A percentile compares a stretch with the other conserved stretches of the same genome.
phyloP scores from a whole-genome alignment of 2,113 vertebrate species.

The Catharus fuscescens region DNA sequence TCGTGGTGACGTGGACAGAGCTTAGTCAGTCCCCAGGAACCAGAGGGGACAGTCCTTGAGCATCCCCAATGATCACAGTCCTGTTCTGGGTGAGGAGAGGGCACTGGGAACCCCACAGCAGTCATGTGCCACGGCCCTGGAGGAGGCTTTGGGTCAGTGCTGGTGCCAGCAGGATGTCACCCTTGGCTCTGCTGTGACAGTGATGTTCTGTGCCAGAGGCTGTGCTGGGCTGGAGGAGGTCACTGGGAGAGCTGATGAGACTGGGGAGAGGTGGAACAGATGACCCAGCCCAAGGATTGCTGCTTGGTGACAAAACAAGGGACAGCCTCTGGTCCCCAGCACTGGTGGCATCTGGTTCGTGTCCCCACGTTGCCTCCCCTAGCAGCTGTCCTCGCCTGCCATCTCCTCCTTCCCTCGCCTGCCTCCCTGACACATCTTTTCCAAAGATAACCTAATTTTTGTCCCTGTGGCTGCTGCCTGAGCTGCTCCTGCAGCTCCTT shows the following conservation, averaged over 20 bases:
- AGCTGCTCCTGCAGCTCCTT: conserved; percentile 8
- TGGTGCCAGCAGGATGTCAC: not conserved
- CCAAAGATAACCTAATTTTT: conserved; percentile 45
- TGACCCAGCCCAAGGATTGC: not conserved
- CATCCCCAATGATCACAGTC: not conserved
- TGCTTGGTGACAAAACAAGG: not conserved
- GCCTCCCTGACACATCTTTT: conserved; percentile 46
- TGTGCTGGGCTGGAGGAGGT: not conserved
- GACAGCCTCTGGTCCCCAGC: not conserved
- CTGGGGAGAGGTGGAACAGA: not conserved
- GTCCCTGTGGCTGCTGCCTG: not conserved
- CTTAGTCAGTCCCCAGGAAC: not conserved
- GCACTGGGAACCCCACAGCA: accelerated
- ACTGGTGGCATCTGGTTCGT: not conserved
- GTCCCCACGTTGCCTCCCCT: not conserved
- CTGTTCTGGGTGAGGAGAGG: not conserved
- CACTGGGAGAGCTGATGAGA: not conserved
- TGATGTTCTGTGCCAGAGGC: accelerated
- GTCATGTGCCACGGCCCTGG: accelerated
- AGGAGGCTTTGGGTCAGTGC: not conserved
- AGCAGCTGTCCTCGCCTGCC: not conserved
- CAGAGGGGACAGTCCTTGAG: not conserved
- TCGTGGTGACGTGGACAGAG: not conserved
- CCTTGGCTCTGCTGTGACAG: not conserved
- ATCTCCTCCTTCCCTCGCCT: not conserved